phyloP scores from a whole-genome alignment of 2,113 vertebrate species.

The Cathartes aura region DNA sequence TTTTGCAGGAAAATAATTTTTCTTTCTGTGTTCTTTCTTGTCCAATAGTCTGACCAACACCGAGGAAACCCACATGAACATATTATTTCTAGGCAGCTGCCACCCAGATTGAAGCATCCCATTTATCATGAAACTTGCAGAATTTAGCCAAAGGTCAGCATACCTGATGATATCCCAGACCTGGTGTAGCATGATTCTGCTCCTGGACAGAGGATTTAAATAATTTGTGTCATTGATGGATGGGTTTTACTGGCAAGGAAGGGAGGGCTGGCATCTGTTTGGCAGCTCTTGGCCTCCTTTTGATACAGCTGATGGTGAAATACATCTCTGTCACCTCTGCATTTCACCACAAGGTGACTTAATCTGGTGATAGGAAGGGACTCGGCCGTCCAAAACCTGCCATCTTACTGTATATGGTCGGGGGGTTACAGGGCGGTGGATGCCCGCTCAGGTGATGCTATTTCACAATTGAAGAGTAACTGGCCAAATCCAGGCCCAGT shows the following conservation, averaged over 20 bases:
- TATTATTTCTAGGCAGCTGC: neutral
- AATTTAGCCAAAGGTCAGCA: neutral
- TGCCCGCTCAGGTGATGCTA: neutral
- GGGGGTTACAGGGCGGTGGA: neutral
- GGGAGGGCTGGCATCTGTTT: neutral
- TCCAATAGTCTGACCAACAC: neutral
- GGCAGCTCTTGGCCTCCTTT: neutral
- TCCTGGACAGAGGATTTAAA: neutral
- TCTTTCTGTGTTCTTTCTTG: neutral
- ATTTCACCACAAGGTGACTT: neutral
- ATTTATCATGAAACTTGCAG: neutral
- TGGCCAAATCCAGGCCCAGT: neutral
- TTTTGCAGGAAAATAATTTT: neutral
- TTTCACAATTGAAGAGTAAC: neutral
- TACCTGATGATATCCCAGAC: neutral
- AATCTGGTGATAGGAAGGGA: neutral
- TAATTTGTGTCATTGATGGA: neutral
- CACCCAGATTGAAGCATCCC: neutral
- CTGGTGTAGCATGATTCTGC: neutral
- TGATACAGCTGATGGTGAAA: neutral
- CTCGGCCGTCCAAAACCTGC: neutral
- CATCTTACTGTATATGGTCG: no score
- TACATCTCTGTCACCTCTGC: neutral
- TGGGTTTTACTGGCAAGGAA: neutral
- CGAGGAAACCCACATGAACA: accelerated